Conservation (phyloP, 2,113 vertebrate species). For the Corvus moneduloides region DNA sequence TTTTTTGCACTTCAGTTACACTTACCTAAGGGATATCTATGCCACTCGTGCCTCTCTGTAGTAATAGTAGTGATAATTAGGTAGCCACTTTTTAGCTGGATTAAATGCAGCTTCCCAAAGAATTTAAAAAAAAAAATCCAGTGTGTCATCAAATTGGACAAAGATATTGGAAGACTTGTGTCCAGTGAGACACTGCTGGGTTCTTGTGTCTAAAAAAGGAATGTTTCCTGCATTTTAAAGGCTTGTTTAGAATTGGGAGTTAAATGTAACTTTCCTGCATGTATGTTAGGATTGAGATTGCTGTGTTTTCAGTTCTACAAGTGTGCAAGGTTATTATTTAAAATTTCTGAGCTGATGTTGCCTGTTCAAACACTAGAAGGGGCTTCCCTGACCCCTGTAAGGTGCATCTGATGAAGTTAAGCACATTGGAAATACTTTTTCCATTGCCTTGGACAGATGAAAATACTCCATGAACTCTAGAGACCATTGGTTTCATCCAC, state of each 20-base stretch:
- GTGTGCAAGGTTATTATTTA: not conserved
- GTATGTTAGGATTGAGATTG: not conserved
- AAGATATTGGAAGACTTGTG: not conserved
- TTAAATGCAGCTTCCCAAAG: not conserved
- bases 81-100: not conserved
- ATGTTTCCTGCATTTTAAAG: not conserved
- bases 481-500: not conserved
- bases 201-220: not conserved
- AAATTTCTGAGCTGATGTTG: not conserved
- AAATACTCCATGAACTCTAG: not conserved
- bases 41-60: not conserved
- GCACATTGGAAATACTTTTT: not conserved
- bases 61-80: not conserved
- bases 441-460: fast-evolving
- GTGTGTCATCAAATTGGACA: not conserved
- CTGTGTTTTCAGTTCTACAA: not conserved
- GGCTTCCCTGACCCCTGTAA: not conserved
- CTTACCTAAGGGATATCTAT: not conserved
- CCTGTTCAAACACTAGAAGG: not conserved
- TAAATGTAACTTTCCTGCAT: not conserved
- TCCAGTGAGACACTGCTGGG: not conserved
- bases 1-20: not conserved
- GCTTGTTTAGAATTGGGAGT: not conserved
- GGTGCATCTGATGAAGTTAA: not conserved
- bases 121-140: not conserved